Evolutionary conservation across 2,797 vertebrate species (phyloP), one percentile per base, ranked within the genome.

Genomic region (Simalia tracyae): DNA sequence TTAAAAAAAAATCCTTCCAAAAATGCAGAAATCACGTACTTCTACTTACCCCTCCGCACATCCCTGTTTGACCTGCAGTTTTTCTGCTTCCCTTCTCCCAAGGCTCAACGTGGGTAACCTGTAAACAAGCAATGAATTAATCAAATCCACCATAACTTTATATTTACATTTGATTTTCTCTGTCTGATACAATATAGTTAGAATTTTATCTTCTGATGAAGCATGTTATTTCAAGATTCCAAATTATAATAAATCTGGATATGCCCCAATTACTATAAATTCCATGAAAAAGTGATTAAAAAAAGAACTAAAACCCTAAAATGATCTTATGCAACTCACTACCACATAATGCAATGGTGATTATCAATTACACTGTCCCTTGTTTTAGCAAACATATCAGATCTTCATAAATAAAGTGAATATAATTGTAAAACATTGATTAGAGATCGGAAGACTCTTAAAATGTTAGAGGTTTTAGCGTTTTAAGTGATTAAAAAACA

Each of bases 31-130:
- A 97, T 97, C 98, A 99, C 99, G 99, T 99, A 99, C 99, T 99
- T 99, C 99, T 99, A 99, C 99, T 99, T 99, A 99, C 99, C 99
- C 99, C 99, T 98, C 99, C 99, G 98, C 99, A 99, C 99, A 99
- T 99, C 98, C 99, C 99, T 96, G 99, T 99, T 98, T 99, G 99
- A 95, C 99, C 99, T 72, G 99, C 99, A 28, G 99, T 99, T 97
- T 99, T 99, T 96, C 99, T 98, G 97, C 99, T 99, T 91, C 99
- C 99, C 88, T 99, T 99, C 96, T 99, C 99, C 99, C 99, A 99
- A 0, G 99, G 99, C 91, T 99, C 99, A 93, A 98, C 98, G 64
- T 99, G 99, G 0, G 97, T 99, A 95, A 99, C 99, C 99, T 99
- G 94, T 87, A 96, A 96, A 94, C 50, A 96, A 26, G 7, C 89